Conservation (phyloP, 1,140 invertebrate species). For the Manduca sexta region DNA sequence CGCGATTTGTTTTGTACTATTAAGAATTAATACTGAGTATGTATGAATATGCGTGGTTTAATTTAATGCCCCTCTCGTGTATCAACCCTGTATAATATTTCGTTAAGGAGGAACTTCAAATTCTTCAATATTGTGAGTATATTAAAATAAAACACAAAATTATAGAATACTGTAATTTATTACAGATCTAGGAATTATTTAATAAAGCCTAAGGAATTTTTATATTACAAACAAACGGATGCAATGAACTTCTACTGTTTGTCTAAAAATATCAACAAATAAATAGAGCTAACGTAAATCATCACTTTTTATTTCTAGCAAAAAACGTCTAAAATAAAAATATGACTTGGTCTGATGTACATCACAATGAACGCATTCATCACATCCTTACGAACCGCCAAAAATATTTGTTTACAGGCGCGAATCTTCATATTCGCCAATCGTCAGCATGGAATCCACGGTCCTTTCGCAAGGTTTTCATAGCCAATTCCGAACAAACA, state of each 20-base stretch:
- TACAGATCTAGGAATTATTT: slow-evolving; percentile 55
- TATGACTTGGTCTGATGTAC: slow-evolving; percentile 25
- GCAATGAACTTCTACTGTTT: slow-evolving; percentile 19
- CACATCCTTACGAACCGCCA: slow-evolving; percentile 3
- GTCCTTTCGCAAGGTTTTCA: too few relatives aligned
- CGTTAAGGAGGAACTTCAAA: too few relatives aligned
- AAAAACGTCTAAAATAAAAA: slow-evolving; percentile 18
- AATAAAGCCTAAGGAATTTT: slow-evolving; percentile 32
- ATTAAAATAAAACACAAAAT: slow-evolving; percentile 25
- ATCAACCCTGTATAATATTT: too few relatives aligned
- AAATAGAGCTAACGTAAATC: slow-evolving; percentile 22
- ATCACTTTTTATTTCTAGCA: slow-evolving; percentile 12
- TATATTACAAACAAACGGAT: slow-evolving; percentile 23
- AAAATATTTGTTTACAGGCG: not conserved
- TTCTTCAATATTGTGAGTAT: too few relatives aligned
- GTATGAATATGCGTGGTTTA: too few relatives aligned
- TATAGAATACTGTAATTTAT: slow-evolving; percentile 71
- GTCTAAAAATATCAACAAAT: slow-evolving; percentile 22
- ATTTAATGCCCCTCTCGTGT: too few relatives aligned
- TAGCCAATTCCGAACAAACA: too few relatives aligned
- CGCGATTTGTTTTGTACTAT: too few relatives aligned
- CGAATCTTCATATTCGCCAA: too few relatives aligned
- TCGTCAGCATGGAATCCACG: too few relatives aligned
- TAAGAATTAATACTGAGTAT: too few relatives aligned
- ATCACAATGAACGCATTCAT: slow-evolving; percentile 21